These are phyloP conservation scores for Isotomurus palustris DNA, from an alignment of 2,888 invertebrate species.

Conservation along the genomic window DNA sequence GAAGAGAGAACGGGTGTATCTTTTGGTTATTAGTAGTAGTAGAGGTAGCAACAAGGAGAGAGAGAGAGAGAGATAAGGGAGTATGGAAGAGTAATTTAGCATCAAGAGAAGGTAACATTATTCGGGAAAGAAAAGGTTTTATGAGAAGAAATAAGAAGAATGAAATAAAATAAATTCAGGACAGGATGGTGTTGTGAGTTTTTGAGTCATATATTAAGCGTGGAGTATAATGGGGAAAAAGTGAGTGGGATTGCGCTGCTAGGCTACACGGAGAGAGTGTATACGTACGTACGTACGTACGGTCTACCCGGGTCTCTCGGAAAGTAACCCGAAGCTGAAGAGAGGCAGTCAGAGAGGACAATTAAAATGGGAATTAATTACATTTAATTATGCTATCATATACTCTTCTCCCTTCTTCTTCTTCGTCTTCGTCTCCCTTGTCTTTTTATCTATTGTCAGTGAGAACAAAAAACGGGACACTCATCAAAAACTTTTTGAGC, in stretches of 20 bases:
- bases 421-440: conserved; percentile 24
- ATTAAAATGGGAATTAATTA: conserved; percentile 47
- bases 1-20: no score
- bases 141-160: conserved; percentile 11
- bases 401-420: conserved; percentile 35
- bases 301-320: conserved; percentile 13
- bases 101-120: conserved; percentile 3
- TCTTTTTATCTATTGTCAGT: conserved; percentile 33
- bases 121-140: conserved; percentile 1
- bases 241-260: conserved; percentile 16
- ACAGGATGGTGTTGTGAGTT: conserved; percentile 21
- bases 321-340: conserved; percentile 32
- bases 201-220: conserved; percentile 27
- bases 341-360: conserved; percentile 34
- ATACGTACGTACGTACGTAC: conserved; percentile 3
- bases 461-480: conserved; percentile 39
- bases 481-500: conserved; percentile 30
- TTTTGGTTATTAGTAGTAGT: background rate
- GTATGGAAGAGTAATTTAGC: conserved; percentile 4
- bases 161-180: conserved; percentile 29
- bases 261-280: background rate
- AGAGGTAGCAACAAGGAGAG: background rate
- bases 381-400: conserved; percentile 46
- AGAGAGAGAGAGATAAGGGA: background rate
- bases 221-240: no score